phyloP scores from a whole-genome alignment of 92 coral and sea anemone genomes.

The Porites evermanni region DNA sequence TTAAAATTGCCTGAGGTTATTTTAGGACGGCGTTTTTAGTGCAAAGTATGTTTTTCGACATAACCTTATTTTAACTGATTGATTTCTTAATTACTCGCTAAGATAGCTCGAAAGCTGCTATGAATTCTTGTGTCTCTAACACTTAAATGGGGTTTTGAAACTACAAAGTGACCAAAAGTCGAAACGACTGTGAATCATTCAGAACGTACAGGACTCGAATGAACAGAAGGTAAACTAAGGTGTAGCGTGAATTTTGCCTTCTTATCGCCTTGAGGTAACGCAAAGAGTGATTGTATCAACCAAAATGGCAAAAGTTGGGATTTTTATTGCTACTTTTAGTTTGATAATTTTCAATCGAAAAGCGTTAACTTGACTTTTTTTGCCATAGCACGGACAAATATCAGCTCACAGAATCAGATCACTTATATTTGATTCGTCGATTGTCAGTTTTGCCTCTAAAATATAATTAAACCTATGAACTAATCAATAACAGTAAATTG shows the following conservation, averaged over 20 bases:
- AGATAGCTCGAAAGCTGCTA: not conserved
- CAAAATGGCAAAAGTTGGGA: too few species aligned
- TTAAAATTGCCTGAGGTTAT: slow-evolving; percentile 30
- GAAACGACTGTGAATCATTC: not conserved
- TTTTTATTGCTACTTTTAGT: not conserved
- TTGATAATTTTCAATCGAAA: slow-evolving; percentile 8
- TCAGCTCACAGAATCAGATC: not conserved
- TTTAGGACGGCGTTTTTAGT: not conserved
- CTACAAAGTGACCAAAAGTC: not conserved
- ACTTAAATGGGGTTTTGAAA: not conserved
- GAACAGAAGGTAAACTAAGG: not conserved
- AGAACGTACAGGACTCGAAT: not conserved
- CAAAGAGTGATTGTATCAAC: not conserved
- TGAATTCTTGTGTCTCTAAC: not conserved
- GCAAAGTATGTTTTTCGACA: not conserved
- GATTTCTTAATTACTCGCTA: not conserved
- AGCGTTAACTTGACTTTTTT: not conserved
- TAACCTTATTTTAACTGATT: not conserved
- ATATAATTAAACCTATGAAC: slow-evolving; percentile 5
- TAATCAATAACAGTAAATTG: slow-evolving; percentile 11
- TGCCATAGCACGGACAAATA: not conserved
- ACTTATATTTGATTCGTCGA: not conserved
- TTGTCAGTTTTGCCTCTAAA: slow-evolving; percentile 1
- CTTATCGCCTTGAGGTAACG: slow-evolving; percentile 16
- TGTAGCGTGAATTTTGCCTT: slow-evolving; percentile 1